Conservation (phyloP, 2,888 invertebrate genomes). For the Cosmia trapezina region DNA sequence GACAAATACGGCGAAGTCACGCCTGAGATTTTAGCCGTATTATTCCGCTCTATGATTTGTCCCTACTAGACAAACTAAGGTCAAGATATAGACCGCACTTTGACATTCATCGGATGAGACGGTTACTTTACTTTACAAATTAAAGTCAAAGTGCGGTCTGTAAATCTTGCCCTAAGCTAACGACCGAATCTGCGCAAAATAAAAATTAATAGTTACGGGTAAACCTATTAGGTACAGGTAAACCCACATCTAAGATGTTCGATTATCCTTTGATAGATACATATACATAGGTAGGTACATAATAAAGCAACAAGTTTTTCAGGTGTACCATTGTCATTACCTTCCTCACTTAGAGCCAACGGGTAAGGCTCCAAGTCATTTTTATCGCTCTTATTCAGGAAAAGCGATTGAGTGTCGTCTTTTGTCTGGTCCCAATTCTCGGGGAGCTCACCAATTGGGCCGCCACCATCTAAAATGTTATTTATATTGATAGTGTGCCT, state of each 20-base stretch:
- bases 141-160: not conserved
- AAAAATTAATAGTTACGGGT: not conserved
- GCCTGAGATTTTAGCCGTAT: not conserved
- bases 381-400: conserved; percentile 90
- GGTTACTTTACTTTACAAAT: not conserved
- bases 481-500: conserved; percentile 54
- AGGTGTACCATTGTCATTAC: conserved; percentile 70
- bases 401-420: conserved; percentile 88
- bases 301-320: conserved; percentile 52
- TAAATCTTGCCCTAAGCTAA: not conserved
- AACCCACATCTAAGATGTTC: not conserved
- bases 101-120: no score
- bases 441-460: conserved; percentile 86
- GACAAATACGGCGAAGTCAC: not conserved
- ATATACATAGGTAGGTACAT: no score
- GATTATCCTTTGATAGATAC: conserved; percentile 9
- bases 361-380: conserved; percentile 89
- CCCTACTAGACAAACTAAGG: not conserved
- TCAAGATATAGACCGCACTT: not conserved
- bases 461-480: conserved; percentile 79
- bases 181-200: not conserved
- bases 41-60: not conserved
- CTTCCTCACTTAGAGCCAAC: conserved; percentile 89
- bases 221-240: not conserved
- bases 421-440: conserved; percentile 90